These are phyloP conservation scores for Anabas testudineus DNA, from an alignment of 2,797 vertebrate genomes.

Conservation along the genomic window DNA sequence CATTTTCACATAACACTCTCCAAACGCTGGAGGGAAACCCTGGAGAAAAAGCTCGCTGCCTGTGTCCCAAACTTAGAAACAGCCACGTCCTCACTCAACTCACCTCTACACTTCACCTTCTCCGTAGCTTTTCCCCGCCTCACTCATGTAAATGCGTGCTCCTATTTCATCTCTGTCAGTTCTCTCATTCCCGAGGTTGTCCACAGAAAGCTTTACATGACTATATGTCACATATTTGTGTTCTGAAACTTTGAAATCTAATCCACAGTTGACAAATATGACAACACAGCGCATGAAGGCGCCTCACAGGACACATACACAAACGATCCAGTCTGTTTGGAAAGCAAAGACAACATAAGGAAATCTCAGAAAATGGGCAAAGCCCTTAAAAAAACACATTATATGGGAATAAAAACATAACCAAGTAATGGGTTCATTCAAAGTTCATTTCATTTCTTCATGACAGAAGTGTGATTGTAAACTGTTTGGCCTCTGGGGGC, in stretches of 20 bases:
- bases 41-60: conserved; percentile 59
- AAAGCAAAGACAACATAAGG: conserved; percentile 26
- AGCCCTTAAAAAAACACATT: conserved; percentile 28
- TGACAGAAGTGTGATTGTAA: conserved; percentile 66
- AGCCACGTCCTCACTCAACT: conserved; percentile 47
- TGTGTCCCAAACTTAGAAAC: conserved; percentile 66
- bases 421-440: conserved; percentile 67
- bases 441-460: conserved; percentile 72
- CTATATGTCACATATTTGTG: conserved; percentile 1
- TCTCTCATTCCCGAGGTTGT: background rate
- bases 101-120: conserved; percentile 57
- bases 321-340: conserved; percentile 3
- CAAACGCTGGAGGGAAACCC: conserved; percentile 61
- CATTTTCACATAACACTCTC: conserved; percentile 70
- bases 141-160: conserved; percentile 33
- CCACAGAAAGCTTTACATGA: background rate
- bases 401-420: conserved; percentile 46
- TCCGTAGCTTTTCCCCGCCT: conserved; percentile 12
- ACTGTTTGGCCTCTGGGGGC: conserved; percentile 68
- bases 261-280: conserved; percentile 22
- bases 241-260: conserved; percentile 27
- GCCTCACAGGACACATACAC: conserved; percentile 9
- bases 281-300: background rate
- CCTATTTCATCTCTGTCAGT: conserved; percentile 11
- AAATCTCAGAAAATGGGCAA: conserved; percentile 28